phyloP scores from a whole-genome alignment of 1,140 invertebrate genomes.

The Contarinia nasturtii region DNA sequence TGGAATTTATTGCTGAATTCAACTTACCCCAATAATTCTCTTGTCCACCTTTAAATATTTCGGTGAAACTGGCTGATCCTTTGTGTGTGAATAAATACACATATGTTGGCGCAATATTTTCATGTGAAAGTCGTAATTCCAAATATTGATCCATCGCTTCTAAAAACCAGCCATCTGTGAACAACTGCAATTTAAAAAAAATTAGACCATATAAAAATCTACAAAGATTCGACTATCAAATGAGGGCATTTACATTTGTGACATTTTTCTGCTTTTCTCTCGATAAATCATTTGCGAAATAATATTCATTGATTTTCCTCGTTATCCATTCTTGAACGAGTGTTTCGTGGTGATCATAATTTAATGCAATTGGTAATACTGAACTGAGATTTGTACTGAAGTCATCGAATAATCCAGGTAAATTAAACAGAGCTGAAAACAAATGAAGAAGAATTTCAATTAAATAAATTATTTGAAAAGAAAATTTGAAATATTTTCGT shows the following conservation, averaged over 20 bases:
- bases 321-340: constrained; percentile 26
- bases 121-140: constrained; percentile 23
- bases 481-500: constrained; percentile 2
- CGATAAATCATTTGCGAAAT: constrained; percentile 30
- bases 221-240: constrained; percentile 1
- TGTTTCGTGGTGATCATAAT: constrained; percentile 35
- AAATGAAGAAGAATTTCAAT: background rate
- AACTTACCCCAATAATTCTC: constrained; percentile 33
- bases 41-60: constrained; percentile 38
- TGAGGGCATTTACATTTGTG: constrained; percentile 28
- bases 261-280: constrained; percentile 27
- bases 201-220: background rate
- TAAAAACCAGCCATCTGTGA: constrained; percentile 46
- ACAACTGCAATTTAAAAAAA: constrained; percentile 30
- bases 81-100: constrained; percentile 44
- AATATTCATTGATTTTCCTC: constrained; percentile 33
- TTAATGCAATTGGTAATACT: constrained; percentile 34
- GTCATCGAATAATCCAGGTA: constrained; percentile 25
- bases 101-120: constrained; percentile 31
- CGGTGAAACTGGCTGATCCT: constrained; percentile 43
- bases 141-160: constrained; percentile 35
- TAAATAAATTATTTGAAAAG: background rate
- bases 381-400: constrained; percentile 33
- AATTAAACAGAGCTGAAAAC: constrained; percentile 14
- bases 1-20: no score